Base-by-base conservation (phyloP, 2,113 vertebrate species). In the Glareola pratincola region DNA sequence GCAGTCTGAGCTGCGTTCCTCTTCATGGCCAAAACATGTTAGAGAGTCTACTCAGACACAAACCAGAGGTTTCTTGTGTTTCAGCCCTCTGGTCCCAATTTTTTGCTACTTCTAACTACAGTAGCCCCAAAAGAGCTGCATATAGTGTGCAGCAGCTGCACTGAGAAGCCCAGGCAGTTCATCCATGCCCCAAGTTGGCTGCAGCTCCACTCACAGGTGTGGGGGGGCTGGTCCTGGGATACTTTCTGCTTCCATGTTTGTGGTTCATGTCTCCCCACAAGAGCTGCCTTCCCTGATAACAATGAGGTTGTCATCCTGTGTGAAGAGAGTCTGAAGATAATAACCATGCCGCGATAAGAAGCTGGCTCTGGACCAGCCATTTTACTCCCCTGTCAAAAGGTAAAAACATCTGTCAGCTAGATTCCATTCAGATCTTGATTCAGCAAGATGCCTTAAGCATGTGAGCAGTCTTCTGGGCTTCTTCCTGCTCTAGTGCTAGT, bases 81-180 rank as follows among this genome's bases (percentile, higher is more conserved):
- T 67, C 72, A 54, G 15, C 27, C 24, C 47, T 21, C 43, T 66
- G 32, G 18, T n/a, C 18, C 67, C 67, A 29, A 11, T 32, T 32
- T 73, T 59, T 67, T 63, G 48, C 34, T 47, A 8, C 12, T 57
- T 57, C 14, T 63, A 47, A 29, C 30, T 41, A 29, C 24, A 76
- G 27, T 5, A 59, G 37, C 36, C 41, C 50, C 0, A 0, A 9
- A n/a, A 56, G 23, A 45, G 36, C 32, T 37, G 41, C 0, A 1
- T 30, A 27, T 22, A 62, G 47, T 14, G 17, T 41, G 69, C 32
- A 37, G 41, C 32, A 50, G 47, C 29, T 37, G 47, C 29, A 13
- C 5, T 5, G 41, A 34, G 69, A 4, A 1, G 29, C 34, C 16
- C 51, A 29, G 51, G 19, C 64, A 48, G 77, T 14, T 60, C 34